These are phyloP conservation scores for Carduelis carduelis DNA, from an alignment of 2,797 vertebrate genomes.

Conservation along the genomic window DNA sequence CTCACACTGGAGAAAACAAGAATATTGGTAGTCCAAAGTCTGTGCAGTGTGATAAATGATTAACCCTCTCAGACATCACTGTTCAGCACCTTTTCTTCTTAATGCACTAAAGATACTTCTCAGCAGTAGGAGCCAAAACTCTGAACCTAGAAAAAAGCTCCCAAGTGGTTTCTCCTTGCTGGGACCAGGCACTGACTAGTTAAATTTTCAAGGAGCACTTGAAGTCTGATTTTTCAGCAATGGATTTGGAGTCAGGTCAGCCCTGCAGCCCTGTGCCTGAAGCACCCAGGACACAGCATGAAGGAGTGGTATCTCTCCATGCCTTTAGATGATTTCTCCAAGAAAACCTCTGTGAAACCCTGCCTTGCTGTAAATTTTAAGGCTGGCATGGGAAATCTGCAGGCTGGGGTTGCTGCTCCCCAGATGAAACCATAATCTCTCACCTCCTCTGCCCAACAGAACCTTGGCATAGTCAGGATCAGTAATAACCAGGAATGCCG, in stretches of 20 bases:
- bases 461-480: slow-evolving; percentile 82
- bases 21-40: not conserved
- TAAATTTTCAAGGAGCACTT: not conserved
- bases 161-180: not conserved
- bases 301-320: not conserved
- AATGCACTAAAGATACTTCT: rapidly evolving
- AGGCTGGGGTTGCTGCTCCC: not conserved
- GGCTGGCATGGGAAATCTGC: not conserved
- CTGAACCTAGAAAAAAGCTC: not conserved
- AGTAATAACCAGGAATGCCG: slow-evolving; percentile 65
- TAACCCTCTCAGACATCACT: not conserved
- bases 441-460: slow-evolving; percentile 79
- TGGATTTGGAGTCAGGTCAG: rapidly evolving
- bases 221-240: not conserved
- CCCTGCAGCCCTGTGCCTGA: not conserved
- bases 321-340: not conserved
- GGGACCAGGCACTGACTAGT: not conserved
- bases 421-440: not conserved
- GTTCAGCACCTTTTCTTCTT: not conserved
- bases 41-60: not conserved
- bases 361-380: not conserved
- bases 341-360: not conserved
- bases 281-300: not conserved
- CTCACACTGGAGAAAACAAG: not conserved
- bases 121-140: not conserved